Conservation (phyloP, 2,113 vertebrate genomes). For the Serinus canaria region DNA sequence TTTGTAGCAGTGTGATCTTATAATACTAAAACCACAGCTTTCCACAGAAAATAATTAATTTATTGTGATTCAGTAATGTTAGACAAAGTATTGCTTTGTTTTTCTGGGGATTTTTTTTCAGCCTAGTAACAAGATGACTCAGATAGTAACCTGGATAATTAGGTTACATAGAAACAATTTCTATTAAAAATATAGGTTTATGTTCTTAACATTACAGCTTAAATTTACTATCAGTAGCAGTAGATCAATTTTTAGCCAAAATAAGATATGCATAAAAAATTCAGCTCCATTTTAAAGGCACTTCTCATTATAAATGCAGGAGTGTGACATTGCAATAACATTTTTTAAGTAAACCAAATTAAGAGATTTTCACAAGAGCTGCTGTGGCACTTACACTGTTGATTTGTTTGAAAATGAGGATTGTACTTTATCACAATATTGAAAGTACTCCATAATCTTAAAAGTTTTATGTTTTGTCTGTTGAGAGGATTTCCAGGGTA, state of each 20-base stretch:
- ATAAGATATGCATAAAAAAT: not conserved
- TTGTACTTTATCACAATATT: not conserved
- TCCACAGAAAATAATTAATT: not conserved
- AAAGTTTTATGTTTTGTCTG: not conserved
- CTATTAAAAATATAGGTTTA: not conserved
- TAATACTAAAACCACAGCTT: not conserved
- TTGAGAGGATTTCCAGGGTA: not conserved
- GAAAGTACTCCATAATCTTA: not conserved
- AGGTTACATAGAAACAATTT: not conserved
- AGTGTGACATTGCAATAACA: not conserved
- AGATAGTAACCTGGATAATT: not conserved
- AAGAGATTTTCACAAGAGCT: not conserved
- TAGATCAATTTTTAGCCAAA: not conserved
- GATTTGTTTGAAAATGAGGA: not conserved
- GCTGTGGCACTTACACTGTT: not conserved
- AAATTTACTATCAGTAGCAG: not conserved
- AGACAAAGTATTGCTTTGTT: not conserved
- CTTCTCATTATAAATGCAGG: not conserved
- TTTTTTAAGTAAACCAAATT: not conserved
- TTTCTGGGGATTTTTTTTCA: not conserved
- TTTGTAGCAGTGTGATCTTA: not conserved
- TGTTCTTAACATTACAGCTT: not conserved
- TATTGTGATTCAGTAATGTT: not conserved
- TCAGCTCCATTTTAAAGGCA: not conserved
- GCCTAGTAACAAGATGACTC: conserved; percentile 26